Evolutionary conservation across 1,140 invertebrate species (phyloP), one percentile per base, ranked within the genome.

Genomic region (Heliothis subflexa): DNA sequence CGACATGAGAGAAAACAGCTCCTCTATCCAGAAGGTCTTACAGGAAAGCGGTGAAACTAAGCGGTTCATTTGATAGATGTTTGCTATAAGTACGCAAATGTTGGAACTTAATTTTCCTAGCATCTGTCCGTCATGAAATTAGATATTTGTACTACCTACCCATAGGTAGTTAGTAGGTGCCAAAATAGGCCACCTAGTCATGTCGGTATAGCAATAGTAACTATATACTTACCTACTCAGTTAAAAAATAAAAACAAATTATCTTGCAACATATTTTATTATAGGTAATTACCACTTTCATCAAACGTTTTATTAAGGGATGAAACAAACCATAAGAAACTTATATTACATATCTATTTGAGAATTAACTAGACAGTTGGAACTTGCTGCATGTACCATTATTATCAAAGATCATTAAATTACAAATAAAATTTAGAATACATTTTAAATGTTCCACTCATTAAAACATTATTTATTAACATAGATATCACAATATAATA

Each of bases 201-300:
- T n/a, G 52, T 40, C n/a, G 33, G 5, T 9, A 40, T 9, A 7
- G 33, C 33, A 9, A 40, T 40, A 9, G 33, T 5, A 40, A 40
- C 4, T 33, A 7, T 40, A 5, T 40, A 40, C 9, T 5, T 40
- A 33, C 33, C 33, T 33, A 40, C 5, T 40, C 9, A 40, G 7
- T 25, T n/a, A 57, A 12, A 18, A 57, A 57, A 62, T 78, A 81
- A 82, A 73, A 70, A 70, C 28, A 62, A 81, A 73, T 40, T 40
- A 7, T 89, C 86, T 86, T 91, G 86, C 86, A 91, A 90, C 87
- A 91, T 90, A 86, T 89, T 90, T 91, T 88, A 87, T 91, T 91
- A 87, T 82, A 40, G 33, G 33, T 40, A 85, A 85, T 90, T 89
- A 90, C 86, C 83, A 91, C 85, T 84, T 84, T 88, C 78, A 83